phyloP scores from a whole-genome alignment of 1,140 invertebrate species.

The Pemphigus obesinymphae region DNA sequence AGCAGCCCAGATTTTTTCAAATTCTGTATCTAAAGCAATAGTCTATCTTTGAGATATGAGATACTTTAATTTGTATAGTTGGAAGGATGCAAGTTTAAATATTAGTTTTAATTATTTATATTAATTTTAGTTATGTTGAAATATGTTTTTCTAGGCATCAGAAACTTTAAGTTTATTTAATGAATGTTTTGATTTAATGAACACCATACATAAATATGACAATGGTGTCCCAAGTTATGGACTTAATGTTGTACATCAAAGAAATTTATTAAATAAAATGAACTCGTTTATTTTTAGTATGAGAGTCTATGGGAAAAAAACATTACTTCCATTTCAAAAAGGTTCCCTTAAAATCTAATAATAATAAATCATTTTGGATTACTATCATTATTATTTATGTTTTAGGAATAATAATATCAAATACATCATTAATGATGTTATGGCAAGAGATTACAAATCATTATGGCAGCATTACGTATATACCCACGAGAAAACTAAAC shows the following conservation, averaged over 20 bases:
- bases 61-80: not conserved
- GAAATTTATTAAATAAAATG: not conserved
- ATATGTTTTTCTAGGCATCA: not conserved
- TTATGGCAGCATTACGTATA: not conserved
- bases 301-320: too few species aligned
- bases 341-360: too few species aligned
- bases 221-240: too few species aligned
- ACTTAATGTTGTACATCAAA: not conserved
- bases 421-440: not conserved
- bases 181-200: not conserved
- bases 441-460: not conserved
- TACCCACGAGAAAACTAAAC: not conserved
- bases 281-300: too few species aligned
- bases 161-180: not conserved
- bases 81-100: not conserved
- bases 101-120: not conserved
- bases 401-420: too few species aligned
- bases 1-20: too few species aligned
- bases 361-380: too few species aligned
- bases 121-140: not conserved
- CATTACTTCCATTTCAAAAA: too few species aligned
- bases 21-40: too few species aligned
- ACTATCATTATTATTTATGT: too few species aligned
- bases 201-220: not conserved
- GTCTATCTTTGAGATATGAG: not conserved